phyloP scores from a whole-genome alignment of 2,888 invertebrate genomes.

The Calameuta idolon region DNA sequence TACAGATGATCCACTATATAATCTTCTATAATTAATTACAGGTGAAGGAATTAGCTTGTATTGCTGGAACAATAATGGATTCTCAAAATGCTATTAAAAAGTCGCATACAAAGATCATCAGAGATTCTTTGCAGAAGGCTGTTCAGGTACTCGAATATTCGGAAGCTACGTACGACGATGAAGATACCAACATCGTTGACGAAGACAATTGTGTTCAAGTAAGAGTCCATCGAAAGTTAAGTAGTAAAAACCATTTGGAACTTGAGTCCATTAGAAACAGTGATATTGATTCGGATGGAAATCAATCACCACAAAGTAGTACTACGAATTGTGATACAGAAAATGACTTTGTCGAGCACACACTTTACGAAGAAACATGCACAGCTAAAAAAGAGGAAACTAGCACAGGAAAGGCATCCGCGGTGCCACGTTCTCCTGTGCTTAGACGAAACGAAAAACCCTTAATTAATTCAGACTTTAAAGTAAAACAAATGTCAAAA shows the following conservation, averaged over 20 bases:
- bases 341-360: conserved; percentile 33
- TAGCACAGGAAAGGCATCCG: background rate
- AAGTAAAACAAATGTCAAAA: background rate
- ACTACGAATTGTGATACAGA: conserved; percentile 24
- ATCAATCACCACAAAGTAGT: conserved; percentile 1
- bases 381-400: background rate
- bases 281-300: conserved; percentile 32
- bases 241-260: conserved; percentile 19
- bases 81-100: conserved; percentile 24
- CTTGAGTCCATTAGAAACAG: conserved; percentile 28
- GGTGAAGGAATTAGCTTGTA: conserved; percentile 58
- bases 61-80: conserved; percentile 52
- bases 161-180: conserved; percentile 16
- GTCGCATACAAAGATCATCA: conserved; percentile 15
- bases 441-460: background rate
- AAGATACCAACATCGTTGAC: background rate
- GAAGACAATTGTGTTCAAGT: background rate
- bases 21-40: conserved; percentile 30
- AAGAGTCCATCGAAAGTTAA: background rate
- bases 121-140: conserved; percentile 23
- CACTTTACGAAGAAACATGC: conserved; percentile 36
- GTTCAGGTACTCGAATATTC: conserved; percentile 19
- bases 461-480: background rate
- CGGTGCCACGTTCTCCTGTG: background rate
- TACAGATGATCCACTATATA: background rate